phyloP scores from a whole-genome alignment of 2,797 vertebrate genomes.

The Characodon lateralis region DNA sequence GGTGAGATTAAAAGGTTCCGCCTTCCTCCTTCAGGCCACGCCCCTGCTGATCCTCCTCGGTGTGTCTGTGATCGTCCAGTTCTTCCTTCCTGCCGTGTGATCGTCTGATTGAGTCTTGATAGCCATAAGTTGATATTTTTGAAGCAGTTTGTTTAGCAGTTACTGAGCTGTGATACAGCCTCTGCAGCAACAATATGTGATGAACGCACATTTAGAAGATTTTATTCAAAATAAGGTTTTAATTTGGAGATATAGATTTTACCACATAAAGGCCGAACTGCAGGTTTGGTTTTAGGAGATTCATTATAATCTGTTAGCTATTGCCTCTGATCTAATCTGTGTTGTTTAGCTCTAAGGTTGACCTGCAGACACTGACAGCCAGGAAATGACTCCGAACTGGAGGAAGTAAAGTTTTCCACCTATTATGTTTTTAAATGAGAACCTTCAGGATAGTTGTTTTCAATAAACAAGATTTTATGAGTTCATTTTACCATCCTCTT shows the following conservation, averaged over 20 bases:
- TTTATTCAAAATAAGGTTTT: not conserved
- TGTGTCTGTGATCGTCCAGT: not conserved
- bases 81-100: slow-evolving; percentile 41
- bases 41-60: slow-evolving; percentile 46
- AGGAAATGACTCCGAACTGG: not conserved
- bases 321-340: not conserved
- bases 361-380: not conserved
- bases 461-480: not conserved
- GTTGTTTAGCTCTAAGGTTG: not conserved
- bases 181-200: no score
- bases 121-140: not conserved
- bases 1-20: slow-evolving; percentile 51
- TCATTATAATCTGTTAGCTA: not conserved
- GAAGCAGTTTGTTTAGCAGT: not conserved
- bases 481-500: not conserved
- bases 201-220: not conserved
- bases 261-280: not conserved
- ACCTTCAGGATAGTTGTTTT: not conserved
- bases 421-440: not conserved
- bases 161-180: no score
- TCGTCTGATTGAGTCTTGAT: accelerated
- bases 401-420: not conserved
- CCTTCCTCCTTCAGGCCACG: slow-evolving; percentile 37
- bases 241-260: not conserved
- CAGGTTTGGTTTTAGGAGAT: not conserved